Conservation (phyloP, 2,797 vertebrate species). For the Thaleichthys pacificus region DNA sequence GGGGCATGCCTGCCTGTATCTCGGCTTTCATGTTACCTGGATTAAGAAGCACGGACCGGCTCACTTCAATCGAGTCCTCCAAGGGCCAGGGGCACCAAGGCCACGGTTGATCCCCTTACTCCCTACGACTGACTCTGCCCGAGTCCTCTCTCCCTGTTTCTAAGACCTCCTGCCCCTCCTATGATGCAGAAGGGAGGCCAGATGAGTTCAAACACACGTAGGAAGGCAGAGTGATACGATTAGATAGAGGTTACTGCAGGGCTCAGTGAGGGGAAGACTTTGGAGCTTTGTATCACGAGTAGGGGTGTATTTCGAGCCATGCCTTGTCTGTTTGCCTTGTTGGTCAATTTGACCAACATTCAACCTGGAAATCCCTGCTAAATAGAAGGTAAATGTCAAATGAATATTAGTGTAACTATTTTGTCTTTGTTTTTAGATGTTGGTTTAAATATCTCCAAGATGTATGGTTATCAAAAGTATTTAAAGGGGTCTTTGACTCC, state of each 20-base stretch:
- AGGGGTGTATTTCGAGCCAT: not conserved
- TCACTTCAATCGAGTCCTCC: conserved; percentile 13
- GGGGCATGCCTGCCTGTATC: not conserved
- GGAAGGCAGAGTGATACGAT: conserved; percentile 16
- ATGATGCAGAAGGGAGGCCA: conserved; percentile 9
- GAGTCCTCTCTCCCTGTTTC: not conserved
- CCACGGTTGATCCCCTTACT: not conserved
- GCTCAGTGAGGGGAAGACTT: not conserved
- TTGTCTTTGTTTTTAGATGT: too few relatives aligned
- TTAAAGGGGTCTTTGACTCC: too few relatives aligned
- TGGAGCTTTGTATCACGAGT: not conserved
- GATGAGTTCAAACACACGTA: conserved; percentile 16
- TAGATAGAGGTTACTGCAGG: not conserved
- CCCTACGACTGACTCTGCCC: not conserved
- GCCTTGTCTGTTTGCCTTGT: not conserved
- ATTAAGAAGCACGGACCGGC: conserved; percentile 6
- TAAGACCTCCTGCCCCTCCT: not conserved
- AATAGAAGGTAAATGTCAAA: too few relatives aligned
- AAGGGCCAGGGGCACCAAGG: not conserved
- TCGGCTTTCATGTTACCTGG: conserved; percentile 17
- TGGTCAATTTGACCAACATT: too few relatives aligned
- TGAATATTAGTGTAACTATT: too few relatives aligned
- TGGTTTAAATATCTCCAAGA: too few relatives aligned
- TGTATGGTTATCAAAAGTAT: too few relatives aligned
- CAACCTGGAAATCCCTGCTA: too few relatives aligned